Conservation (phyloP, 2,888 invertebrate species). For the Eledone cirrhosa region DNA sequence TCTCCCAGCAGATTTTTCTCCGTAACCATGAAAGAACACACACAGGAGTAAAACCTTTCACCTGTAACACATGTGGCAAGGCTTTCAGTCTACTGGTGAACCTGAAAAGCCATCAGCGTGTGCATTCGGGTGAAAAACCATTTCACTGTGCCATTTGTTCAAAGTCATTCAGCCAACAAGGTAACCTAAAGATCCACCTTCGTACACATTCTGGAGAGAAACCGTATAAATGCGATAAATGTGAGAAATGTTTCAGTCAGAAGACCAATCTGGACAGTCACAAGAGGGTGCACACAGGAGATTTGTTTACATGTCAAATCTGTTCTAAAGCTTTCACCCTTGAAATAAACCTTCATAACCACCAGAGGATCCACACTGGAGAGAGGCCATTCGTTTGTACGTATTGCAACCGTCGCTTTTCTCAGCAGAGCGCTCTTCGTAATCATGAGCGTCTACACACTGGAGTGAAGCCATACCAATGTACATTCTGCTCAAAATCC, state of each 20-base stretch:
- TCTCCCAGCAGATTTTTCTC: constrained; percentile 8
- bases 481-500: constrained; percentile 20
- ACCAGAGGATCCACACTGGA: not conserved
- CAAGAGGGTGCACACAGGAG: constrained; percentile 7
- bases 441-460: constrained; percentile 14
- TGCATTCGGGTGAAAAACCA: constrained; percentile 17
- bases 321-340: constrained; percentile 19
- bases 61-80: constrained; percentile 9
- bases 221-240: constrained; percentile 15
- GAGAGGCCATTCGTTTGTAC: constrained; percentile 19
- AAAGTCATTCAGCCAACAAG: constrained; percentile 20
- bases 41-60: not conserved
- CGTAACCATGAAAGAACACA: constrained; percentile 24
- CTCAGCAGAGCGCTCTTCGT: constrained; percentile 14
- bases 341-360: constrained; percentile 11
- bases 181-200: constrained; percentile 18
- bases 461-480: constrained; percentile 12
- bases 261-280: constrained; percentile 25
- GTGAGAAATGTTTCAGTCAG: constrained; percentile 11
- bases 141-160: constrained; percentile 9
- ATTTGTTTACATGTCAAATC: constrained; percentile 17
- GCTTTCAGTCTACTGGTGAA: constrained; percentile 10
- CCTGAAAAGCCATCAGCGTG: constrained; percentile 17
- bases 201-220: constrained; percentile 22
- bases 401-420: constrained; percentile 8